Percentiles rank a stretch among this genome's conserved stretches.
phyloP scores from a whole-genome alignment of 2,888 invertebrate genomes.

The Caenorhabditis uteleia region DNA sequence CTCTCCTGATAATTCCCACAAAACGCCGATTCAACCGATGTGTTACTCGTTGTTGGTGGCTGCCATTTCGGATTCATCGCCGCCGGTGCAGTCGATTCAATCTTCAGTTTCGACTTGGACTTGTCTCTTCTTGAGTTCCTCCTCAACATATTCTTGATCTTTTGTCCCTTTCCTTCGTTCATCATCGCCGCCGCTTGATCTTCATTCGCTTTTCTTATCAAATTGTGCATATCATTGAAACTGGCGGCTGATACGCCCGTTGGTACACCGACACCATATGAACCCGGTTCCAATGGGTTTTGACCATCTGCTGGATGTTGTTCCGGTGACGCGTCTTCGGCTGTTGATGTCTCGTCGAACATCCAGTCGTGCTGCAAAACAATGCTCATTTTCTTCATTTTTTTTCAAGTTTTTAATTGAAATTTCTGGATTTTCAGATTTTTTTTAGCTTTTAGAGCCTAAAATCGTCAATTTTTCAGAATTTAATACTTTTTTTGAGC shows the following conservation, averaged over 20 bases:
- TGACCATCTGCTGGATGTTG: conserved; percentile 44
- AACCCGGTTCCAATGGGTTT: conserved; percentile 35
- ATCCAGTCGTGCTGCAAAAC: conserved; percentile 59
- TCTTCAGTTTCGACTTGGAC: conserved; percentile 47
- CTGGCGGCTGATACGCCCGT: conserved; percentile 53
- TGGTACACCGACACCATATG: conserved; percentile 47
- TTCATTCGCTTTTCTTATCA: conserved; percentile 61
- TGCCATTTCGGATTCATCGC: conserved; percentile 42
- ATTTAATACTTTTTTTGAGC: no score
- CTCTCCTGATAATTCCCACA: conserved; percentile 61
- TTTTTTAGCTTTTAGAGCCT: neutral
- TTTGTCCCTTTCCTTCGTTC: conserved; percentile 51
- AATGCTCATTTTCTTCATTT: neutral
- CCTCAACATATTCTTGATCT: conserved; percentile 58
- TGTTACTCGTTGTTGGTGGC: conserved; percentile 32
- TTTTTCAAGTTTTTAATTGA: neutral
- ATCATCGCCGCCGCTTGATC: conserved; percentile 57
- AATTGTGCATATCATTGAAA: conserved; percentile 64
- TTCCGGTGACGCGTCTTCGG: conserved; percentile 52
- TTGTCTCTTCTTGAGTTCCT: conserved; percentile 57
- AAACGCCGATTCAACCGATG: conserved; percentile 54
- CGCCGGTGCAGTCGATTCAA: conserved; percentile 54
- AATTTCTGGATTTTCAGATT: neutral
- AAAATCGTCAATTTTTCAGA: neutral
- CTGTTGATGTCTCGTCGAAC: conserved; percentile 55